Conservation (phyloP, 2,113 vertebrate genomes). For the Mesembrinibis cayennensis region DNA sequence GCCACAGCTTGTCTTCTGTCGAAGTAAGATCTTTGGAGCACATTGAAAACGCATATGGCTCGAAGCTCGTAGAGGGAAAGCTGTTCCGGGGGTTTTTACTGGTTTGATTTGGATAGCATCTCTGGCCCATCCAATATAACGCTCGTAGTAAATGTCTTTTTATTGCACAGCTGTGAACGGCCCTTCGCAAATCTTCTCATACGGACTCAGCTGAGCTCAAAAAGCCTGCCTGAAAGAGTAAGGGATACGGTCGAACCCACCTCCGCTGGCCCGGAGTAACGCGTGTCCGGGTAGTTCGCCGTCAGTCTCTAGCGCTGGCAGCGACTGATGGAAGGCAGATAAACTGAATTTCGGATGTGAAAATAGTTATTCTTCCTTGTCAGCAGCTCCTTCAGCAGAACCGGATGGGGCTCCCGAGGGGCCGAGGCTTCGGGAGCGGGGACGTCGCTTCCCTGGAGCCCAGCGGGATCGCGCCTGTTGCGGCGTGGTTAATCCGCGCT, state of each 20-base stretch:
- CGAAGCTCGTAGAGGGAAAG: background rate
- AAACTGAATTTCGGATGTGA: background rate
- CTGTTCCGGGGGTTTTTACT: background rate
- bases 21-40: background rate
- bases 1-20: background rate
- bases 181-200: background rate
- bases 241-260: background rate
- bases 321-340: background rate
- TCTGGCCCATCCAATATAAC: background rate
- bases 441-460: background rate
- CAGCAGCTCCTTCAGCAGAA: background rate
- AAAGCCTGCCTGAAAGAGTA: no score
- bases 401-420: background rate
- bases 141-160: background rate
- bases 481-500: fast-evolving
- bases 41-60: background rate
- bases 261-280: fast-evolving
- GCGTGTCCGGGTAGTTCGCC: background rate
- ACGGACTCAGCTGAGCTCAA: background rate
- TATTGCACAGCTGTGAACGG: background rate
- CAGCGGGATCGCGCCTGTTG: background rate
- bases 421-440: background rate
- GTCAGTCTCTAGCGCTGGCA: background rate
- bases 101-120: background rate
- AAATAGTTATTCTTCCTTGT: background rate